phyloP scores from a whole-genome alignment of 2,113 vertebrate genomes.

The Cercopithecus mona region DNA sequence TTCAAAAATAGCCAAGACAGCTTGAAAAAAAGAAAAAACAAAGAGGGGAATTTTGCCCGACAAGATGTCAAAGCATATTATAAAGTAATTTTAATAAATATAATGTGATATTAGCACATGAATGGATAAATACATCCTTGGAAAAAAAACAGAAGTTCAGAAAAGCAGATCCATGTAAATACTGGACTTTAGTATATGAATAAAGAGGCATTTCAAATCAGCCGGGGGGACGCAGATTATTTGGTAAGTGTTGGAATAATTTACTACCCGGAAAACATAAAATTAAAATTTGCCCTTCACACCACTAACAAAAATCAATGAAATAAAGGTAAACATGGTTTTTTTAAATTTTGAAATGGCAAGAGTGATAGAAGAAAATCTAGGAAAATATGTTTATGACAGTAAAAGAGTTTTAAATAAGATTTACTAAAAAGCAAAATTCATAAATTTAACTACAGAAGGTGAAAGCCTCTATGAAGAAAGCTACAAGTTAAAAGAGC shows the following conservation, averaged over 20 bases:
- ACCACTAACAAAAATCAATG: slow-evolving; percentile 20
- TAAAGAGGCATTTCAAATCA: neutral
- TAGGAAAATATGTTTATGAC: neutral
- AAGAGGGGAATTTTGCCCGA: slow-evolving; percentile 57
- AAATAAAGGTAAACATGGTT: neutral
- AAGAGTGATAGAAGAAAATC: neutral
- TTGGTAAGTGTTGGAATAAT: neutral
- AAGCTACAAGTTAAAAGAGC: slow-evolving; percentile 1
- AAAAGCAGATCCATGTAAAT: neutral
- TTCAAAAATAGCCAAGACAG: slow-evolving; percentile 59
- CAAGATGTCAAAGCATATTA: slow-evolving; percentile 77
- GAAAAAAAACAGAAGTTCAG: slow-evolving; percentile 54
- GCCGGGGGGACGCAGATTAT: neutral
- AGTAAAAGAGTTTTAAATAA: neutral
- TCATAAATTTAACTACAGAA: neutral
- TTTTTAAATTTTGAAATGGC: neutral
- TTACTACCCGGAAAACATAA: slow-evolving; percentile 9
- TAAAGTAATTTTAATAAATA: slow-evolving; percentile 73
- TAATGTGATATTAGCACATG: slow-evolving; percentile 76
- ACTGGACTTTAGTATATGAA: neutral
- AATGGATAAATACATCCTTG: slow-evolving; percentile 73
- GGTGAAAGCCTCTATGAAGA: neutral
- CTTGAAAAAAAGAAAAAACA: slow-evolving; percentile 63
- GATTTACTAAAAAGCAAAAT: neutral
- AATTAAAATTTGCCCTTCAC: neutral